Base-by-base conservation (phyloP, 2,888 invertebrate species). In the Caenorhabditis sinica region DNA sequence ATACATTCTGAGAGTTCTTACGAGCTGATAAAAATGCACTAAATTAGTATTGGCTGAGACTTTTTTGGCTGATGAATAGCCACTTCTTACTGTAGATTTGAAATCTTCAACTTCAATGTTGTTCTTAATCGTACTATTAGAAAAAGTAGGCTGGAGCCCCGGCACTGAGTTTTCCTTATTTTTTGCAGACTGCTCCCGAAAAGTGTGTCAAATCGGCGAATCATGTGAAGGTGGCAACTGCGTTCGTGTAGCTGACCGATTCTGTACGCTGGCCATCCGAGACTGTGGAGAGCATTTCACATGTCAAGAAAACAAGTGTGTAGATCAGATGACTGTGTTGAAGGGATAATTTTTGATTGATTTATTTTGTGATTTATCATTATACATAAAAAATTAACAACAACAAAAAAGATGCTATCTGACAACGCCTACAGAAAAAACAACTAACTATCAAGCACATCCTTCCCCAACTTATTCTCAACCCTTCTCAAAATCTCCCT, bases 171-270 rank as follows among this genome's bases (percentile, higher is more conserved):
- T 56, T 28, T 72, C 45, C 25, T 6, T 1, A 56, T 3, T 58
- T 56, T 45, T 56, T 43, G 33, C 75, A 91, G 91, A 91, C 65
- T 91, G 91, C 61, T 61, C 81, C 6, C 77, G 86, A 33, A 91
- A 91, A 85, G 91, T 91, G 53, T 91, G 91, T 60, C 91, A 91
- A 82, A 58, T 91, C 20, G 91, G 91, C 9, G 91, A 91, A 75
- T 61, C 90, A 0, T 91, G 91, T 69, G 91, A 91, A 69, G 88
- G 87, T 17, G 91, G 91, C 6, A 79, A 89, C 30, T 91, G 91
- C 71, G 85, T 89, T 13, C 83, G 89, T n/a, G 88, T 91, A 13
- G 87, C 88, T 49, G 91, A 88, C 20, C 72, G 87, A 2, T 87
- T 90, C 49, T 91, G 91, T 79, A 83, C 88, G 1, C 60, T 85